phyloP scores from a whole-genome alignment of 37 sponge, comb jelly and placozoan genomes.

The Hormiphora californensis region DNA sequence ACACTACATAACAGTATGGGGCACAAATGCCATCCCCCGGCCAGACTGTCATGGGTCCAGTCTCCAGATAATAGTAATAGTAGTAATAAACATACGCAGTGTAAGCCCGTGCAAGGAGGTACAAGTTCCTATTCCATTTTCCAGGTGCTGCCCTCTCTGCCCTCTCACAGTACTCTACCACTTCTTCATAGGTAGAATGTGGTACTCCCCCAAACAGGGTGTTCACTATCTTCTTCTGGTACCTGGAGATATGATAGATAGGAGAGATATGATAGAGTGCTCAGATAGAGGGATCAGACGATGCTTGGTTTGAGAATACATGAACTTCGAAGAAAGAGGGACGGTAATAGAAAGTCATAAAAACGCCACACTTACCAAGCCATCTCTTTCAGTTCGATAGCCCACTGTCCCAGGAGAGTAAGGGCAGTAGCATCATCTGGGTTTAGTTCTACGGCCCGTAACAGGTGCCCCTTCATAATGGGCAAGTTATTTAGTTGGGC shows the following conservation, averaged over 20 bases:
- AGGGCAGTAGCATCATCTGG: constrained; percentile 3
- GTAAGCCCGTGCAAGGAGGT: constrained; percentile 33
- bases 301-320: too few species aligned
- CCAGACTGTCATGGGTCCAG: too few species aligned
- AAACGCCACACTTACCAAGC: too few species aligned
- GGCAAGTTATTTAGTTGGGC: not conserved
- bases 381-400: constrained; percentile 35
- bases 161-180: not conserved
- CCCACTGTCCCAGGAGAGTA: constrained; percentile 40
- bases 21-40: too few species aligned
- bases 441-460: constrained; percentile 15
- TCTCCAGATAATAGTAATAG: too few species aligned
- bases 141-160: not conserved
- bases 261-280: too few species aligned
- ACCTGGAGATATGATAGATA: too few species aligned
- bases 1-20: too few species aligned
- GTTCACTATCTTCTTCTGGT: not conserved
- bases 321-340: too few species aligned
- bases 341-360: too few species aligned
- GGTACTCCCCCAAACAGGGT: not conserved
- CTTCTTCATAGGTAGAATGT: constrained; percentile 13
- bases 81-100: not conserved
- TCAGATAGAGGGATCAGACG: too few species aligned
- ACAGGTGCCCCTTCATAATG: constrained; percentile 6
- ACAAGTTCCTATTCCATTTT: not conserved